Conservation (phyloP, 2,888 invertebrate genomes). For the Monopis laevigella region DNA sequence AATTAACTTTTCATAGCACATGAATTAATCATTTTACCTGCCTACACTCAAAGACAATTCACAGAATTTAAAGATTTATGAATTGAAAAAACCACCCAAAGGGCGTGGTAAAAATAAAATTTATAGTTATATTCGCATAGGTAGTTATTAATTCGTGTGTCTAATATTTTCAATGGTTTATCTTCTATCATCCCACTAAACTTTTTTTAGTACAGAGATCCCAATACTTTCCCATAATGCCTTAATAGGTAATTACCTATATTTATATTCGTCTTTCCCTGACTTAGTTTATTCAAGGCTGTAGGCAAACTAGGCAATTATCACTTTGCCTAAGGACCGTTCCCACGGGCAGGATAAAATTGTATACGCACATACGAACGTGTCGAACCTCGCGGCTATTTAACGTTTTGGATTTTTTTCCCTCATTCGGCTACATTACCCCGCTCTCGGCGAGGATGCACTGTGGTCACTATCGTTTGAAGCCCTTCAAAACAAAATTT, state of each 20-base stretch:
- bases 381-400: slow-evolving; percentile 46
- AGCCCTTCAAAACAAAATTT: slow-evolving; percentile 29
- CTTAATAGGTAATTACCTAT: slow-evolving; percentile 38
- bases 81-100: too few relatives aligned
- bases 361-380: slow-evolving; percentile 49
- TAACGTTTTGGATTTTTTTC: slow-evolving; percentile 28
- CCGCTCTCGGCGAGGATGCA: slow-evolving; percentile 25
- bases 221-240: slow-evolving; percentile 31
- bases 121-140: too few relatives aligned
- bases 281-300: slow-evolving; percentile 41
- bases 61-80: too few relatives aligned
- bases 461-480: slow-evolving; percentile 41
- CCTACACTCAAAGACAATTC: too few relatives aligned
- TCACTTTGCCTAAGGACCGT: slow-evolving; percentile 49
- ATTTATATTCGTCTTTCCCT: slow-evolving; percentile 34
- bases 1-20: too few relatives aligned
- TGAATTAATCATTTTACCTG: too few relatives aligned
- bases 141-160: too few relatives aligned
- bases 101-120: too few relatives aligned
- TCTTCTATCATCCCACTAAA: too few relatives aligned
- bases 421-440: slow-evolving; percentile 39
- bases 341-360: slow-evolving; percentile 56
- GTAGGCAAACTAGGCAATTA: slow-evolving; percentile 59
- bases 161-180: too few relatives aligned
- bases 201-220: too few relatives aligned